A percentile compares a stretch with the other conserved stretches of the same genome.
These are phyloP conservation scores for Choreutis nemorana DNA, from an alignment of 2,888 invertebrate species.

Conservation along the genomic window DNA sequence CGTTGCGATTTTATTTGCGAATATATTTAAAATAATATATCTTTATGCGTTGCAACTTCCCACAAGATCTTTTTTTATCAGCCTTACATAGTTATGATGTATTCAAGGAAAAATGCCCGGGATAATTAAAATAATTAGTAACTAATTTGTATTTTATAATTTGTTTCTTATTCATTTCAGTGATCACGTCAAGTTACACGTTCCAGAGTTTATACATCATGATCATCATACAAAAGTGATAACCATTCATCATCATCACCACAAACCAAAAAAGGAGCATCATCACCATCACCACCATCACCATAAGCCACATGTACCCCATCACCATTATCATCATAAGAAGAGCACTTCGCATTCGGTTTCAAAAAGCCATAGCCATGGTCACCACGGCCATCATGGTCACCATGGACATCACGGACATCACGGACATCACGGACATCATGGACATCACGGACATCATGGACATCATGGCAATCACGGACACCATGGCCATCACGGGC, in stretches of 20 bases:
- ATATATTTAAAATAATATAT: too few relatives aligned
- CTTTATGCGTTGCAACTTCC: too few relatives aligned
- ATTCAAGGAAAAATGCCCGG: too few relatives aligned
- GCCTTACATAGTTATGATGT: too few relatives aligned
- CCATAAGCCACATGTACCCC: conserved; percentile 27
- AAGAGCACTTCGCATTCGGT: conserved; percentile 39
- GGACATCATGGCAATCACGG: conserved; percentile 15
- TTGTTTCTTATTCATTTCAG: conserved; percentile 55
- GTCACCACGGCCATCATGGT: conserved; percentile 10
- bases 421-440: conserved; percentile 13
- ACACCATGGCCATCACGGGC: conserved; percentile 19
- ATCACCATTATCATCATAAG: conserved; percentile 41
- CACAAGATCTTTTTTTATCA: too few relatives aligned
- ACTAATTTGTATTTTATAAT: too few relatives aligned
- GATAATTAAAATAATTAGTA: too few relatives aligned
- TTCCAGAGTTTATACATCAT: conserved; percentile 68
- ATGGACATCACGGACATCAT: conserved; percentile 8
- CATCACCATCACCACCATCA: conserved; percentile 43
- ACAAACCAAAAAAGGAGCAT: conserved; percentile 55
- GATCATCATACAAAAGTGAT: conserved; percentile 68
- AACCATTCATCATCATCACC: conserved; percentile 63
- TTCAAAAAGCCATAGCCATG: conserved; percentile 6
- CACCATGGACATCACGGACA: conserved; percentile 22
- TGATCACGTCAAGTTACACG: conserved; percentile 64
- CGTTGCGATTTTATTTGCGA: too few relatives aligned